These are phyloP conservation scores for Drosophila erecta DNA, from an alignment of 1,140 invertebrate species.

Conservation along the genomic window DNA sequence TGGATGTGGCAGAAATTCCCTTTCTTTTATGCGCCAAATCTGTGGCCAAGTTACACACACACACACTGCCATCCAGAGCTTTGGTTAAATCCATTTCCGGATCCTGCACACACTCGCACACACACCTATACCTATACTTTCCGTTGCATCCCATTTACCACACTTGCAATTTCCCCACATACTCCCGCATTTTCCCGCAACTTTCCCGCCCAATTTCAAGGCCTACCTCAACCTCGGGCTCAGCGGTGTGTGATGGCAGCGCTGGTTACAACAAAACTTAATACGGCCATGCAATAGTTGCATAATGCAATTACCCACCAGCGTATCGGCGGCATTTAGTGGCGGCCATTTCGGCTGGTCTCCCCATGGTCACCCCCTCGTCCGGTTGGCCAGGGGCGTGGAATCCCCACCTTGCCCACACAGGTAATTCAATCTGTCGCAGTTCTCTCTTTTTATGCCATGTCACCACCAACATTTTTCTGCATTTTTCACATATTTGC, in stretches of 20 bases:
- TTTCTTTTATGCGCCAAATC: constrained; percentile 53
- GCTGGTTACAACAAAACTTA: constrained; percentile 74
- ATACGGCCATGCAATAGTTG: constrained; percentile 80
- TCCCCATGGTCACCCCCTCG: constrained; percentile 7
- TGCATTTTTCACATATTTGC: constrained; percentile 70
- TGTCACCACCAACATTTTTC: constrained; percentile 61
- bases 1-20: constrained; percentile 36
- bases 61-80: constrained; percentile 19
- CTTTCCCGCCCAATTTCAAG: not conserved
- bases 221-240: constrained; percentile 16
- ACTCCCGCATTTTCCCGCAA: not conserved
- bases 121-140: not conserved
- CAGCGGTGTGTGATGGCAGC: constrained; percentile 33
- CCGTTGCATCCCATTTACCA: constrained; percentile 1
- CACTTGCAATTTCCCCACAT: not conserved
- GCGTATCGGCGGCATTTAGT: constrained; percentile 66
- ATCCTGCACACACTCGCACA: constrained; percentile 27
- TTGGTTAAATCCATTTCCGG: constrained; percentile 75
- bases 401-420: constrained; percentile 14
- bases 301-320: constrained; percentile 79
- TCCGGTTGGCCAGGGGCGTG: constrained; percentile 39
- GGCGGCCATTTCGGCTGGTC: constrained; percentile 41
- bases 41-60: constrained; percentile 53
- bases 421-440: constrained; percentile 81
- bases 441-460: constrained; percentile 61